Conservation (phyloP, 1,140 invertebrate species). For the Ephestia elutella region DNA sequence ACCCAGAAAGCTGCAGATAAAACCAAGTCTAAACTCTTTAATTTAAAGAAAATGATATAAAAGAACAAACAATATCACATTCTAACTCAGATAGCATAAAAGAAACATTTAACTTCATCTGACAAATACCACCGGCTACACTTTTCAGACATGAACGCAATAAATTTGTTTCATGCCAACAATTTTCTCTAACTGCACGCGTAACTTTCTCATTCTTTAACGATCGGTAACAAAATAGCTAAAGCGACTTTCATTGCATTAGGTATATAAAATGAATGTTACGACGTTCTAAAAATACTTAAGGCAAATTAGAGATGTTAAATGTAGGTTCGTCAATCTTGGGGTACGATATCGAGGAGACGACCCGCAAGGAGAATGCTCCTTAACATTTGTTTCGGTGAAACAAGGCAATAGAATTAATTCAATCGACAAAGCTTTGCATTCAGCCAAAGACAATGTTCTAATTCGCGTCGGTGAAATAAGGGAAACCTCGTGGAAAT, state of each 20-base stretch:
- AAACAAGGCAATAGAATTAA: slow-evolving; percentile 67
- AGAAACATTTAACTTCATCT: background rate
- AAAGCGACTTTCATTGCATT: background rate
- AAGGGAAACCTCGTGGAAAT: slow-evolving; percentile 36
- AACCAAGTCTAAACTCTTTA: no score
- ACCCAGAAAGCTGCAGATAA: no score
- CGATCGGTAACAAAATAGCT: background rate
- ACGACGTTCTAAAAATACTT: background rate
- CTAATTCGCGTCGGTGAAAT: slow-evolving; percentile 52
- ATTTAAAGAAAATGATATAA: no score
- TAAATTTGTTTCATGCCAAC: background rate
- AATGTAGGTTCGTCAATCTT: background rate
- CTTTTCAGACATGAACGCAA: background rate
- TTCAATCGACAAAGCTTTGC: slow-evolving; percentile 63
- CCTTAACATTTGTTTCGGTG: slow-evolving; percentile 53
- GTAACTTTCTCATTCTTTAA: background rate
- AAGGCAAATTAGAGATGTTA: background rate
- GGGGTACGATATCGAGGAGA: slow-evolving; percentile 14
- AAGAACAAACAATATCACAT: no score
- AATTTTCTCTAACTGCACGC: background rate
- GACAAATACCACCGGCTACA: background rate
- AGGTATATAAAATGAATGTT: background rate
- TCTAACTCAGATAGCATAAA: no score
- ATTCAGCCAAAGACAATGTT: slow-evolving; percentile 59
- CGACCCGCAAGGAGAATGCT: slow-evolving; percentile 42